A percentile compares a stretch with the other conserved stretches of the same genome.
These are phyloP conservation scores for Trissolcus basalis DNA, from an alignment of 1,140 invertebrate species.

Conservation along the genomic window DNA sequence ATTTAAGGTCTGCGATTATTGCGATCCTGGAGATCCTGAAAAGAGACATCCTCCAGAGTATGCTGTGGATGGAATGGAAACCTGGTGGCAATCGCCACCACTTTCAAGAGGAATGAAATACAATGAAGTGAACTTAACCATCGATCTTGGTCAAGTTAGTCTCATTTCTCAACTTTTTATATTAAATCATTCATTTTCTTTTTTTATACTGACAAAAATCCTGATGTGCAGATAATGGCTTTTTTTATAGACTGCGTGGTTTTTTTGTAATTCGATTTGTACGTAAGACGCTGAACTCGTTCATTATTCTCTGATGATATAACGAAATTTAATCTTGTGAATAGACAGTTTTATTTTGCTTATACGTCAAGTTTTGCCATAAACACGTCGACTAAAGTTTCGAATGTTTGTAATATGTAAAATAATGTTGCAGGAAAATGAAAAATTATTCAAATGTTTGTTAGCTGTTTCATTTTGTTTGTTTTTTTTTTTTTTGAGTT, in stretches of 20 bases:
- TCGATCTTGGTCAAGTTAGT: conserved; percentile 93
- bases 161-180: background rate
- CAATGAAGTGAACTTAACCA: conserved; percentile 97
- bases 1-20: conserved; percentile 93
- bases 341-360: background rate
- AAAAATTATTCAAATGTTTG: too few relatives aligned
- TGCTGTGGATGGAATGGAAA: conserved; percentile 95
- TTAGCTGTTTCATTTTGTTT: too few relatives aligned
- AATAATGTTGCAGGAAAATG: background rate
- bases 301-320: background rate
- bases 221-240: background rate
- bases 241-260: too few relatives aligned
- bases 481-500: too few relatives aligned
- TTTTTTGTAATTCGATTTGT: background rate
- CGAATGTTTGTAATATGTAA: background rate
- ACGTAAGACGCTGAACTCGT: background rate
- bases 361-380: too few relatives aligned
- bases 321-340: background rate
- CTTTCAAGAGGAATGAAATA: conserved; percentile 97
- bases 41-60: conserved; percentile 91
- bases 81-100: conserved; percentile 98
- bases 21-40: conserved; percentile 84
- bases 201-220: background rate
- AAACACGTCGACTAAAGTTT: too few relatives aligned
- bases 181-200: conserved; percentile 2